Evolutionary conservation across 2,113 vertebrate species (phyloP).

Genomic region (Cheirogaleus medius): DNA sequence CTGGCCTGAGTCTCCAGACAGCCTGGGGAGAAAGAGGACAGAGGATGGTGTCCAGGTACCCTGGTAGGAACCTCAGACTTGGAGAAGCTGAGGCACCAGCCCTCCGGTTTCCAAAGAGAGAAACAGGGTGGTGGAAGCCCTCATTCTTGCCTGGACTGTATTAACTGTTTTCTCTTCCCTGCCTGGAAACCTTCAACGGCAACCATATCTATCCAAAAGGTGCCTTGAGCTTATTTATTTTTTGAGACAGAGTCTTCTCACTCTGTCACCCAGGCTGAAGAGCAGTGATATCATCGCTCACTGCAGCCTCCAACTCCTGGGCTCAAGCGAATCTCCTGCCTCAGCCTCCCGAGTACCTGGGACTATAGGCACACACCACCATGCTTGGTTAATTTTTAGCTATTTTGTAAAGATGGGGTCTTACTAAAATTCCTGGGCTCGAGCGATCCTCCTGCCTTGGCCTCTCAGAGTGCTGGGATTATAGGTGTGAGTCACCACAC

Average conservation of each 20-base stretch:
- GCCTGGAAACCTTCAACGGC: not conserved
- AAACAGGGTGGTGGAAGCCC: not conserved
- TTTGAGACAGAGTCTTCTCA: too few relatives aligned
- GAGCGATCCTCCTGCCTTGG: accelerated
- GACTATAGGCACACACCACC: not conserved
- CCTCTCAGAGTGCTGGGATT: not conserved
- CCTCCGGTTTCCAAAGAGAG: not conserved
- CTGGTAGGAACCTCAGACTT: not conserved
- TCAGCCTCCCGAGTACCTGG: not conserved
- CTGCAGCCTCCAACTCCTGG: too few relatives aligned
- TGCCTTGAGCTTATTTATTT: not conserved
- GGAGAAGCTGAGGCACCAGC: accelerated
- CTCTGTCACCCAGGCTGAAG: too few relatives aligned
- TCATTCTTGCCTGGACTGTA: too few relatives aligned
- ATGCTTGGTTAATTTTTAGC: not conserved
- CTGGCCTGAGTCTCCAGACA: not conserved
- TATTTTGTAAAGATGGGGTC: not conserved
- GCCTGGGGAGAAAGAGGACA: too few relatives aligned
- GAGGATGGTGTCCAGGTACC: not conserved
- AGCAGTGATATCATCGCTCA: too few relatives aligned
- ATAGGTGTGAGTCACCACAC: not conserved
- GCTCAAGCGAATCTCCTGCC: too few relatives aligned
- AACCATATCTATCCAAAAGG: not conserved
- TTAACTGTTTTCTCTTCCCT: not conserved
- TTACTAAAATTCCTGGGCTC: not conserved